Evolutionary conservation across 2,888 invertebrate species (phyloP).

Genomic region (Caenorhabditis japonica): DNA sequence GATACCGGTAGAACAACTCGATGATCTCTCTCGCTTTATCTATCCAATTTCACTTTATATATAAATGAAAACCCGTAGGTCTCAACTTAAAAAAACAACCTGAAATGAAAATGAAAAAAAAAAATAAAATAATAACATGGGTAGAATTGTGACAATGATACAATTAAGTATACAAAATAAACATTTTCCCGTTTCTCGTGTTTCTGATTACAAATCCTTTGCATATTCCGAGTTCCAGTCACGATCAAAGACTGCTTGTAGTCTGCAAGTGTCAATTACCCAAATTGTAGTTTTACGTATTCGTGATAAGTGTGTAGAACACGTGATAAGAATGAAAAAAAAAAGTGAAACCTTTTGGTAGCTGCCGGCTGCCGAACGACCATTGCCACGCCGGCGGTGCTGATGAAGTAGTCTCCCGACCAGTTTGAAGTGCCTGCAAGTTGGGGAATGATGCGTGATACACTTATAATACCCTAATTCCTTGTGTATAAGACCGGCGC

Average conservation of each 20-base stretch:
- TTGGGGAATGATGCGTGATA: too few species aligned
- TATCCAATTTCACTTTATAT: neutral
- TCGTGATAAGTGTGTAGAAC: too few species aligned
- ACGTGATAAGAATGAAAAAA: neutral
- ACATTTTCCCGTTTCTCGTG: neutral
- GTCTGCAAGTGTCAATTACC: constrained; percentile 20
- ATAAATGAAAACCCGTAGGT: constrained; percentile 23
- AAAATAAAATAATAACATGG: constrained; percentile 4
- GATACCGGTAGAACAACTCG: constrained; percentile 25
- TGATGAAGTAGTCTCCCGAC: constrained; percentile 94
- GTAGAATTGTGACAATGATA: neutral
- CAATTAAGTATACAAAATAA: constrained; percentile 2
- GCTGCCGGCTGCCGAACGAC: constrained; percentile 78
- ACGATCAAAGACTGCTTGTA: constrained; percentile 66
- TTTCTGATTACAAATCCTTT: constrained; percentile 6
- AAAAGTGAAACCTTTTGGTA: constrained; percentile 11
- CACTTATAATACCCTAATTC: too few species aligned
- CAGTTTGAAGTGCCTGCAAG: constrained; percentile 90
- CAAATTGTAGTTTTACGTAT: too few species aligned
- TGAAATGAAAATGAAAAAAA: constrained; percentile 8
- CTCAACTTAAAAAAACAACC: constrained; percentile 8
- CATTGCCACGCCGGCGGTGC: constrained; percentile 89
- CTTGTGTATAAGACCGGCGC: too few species aligned
- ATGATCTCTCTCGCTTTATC: neutral
- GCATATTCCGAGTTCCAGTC: constrained; percentile 72